These are phyloP conservation scores for Strigamia maritima DNA, from an alignment of 2,888 invertebrate species.

Conservation along the genomic window DNA sequence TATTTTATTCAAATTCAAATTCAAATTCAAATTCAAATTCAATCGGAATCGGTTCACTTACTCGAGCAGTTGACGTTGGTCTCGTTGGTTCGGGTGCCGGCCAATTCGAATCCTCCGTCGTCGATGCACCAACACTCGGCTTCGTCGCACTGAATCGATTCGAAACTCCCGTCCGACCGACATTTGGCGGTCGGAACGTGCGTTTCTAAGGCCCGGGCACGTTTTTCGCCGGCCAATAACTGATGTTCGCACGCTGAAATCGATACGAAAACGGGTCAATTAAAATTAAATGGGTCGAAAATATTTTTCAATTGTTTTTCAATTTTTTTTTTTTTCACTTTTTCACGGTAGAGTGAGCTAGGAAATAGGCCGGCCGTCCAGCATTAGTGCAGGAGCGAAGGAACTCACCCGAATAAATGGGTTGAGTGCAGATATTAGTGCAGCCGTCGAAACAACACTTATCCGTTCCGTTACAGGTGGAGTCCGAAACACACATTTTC, in stretches of 20 bases:
- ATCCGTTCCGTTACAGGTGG: slow-evolving; percentile 54
- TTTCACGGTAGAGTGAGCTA: too few relatives aligned
- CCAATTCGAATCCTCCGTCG: slow-evolving; percentile 55
- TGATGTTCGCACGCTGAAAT: slow-evolving; percentile 64
- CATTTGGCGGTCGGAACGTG: slow-evolving; percentile 47
- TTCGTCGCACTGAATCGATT: slow-evolving; percentile 48
- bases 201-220: slow-evolving; percentile 60
- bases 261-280: not conserved
- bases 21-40: too few relatives aligned
- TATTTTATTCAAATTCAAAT: too few relatives aligned
- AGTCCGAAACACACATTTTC: slow-evolving; percentile 42
- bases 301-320: too few relatives aligned
- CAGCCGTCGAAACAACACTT: slow-evolving; percentile 68
- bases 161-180: slow-evolving; percentile 48
- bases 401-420: slow-evolving; percentile 61
- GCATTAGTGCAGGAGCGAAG: too few relatives aligned
- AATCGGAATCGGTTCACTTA: too few relatives aligned
- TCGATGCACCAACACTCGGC: slow-evolving; percentile 54
- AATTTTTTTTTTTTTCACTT: too few relatives aligned
- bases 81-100: slow-evolving; percentile 49
- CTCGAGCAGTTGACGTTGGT: slow-evolving; percentile 66
- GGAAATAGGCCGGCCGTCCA: too few relatives aligned
- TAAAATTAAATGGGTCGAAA: too few relatives aligned
- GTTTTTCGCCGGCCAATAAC: slow-evolving; percentile 62
- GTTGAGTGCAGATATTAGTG: slow-evolving; percentile 59